Evolutionary conservation across 2,888 invertebrate species (phyloP).

Genomic region (Fragum sueziense): DNA sequence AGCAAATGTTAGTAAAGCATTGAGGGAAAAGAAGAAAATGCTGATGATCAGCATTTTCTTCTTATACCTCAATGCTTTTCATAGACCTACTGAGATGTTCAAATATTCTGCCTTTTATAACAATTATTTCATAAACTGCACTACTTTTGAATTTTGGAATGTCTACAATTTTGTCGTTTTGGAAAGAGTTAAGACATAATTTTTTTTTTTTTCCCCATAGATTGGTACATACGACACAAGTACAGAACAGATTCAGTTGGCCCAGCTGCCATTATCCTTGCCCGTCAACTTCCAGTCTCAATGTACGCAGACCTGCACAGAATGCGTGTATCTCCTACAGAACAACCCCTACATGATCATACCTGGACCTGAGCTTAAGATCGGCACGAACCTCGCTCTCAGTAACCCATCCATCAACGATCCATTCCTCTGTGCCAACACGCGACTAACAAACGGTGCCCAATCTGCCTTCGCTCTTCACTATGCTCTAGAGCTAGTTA

Average conservation of each 20-base stretch:
- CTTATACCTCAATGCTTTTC: no score
- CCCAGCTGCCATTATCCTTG: conserved; percentile 24
- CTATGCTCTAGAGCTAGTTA: conserved; percentile 71
- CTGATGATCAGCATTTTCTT: no score
- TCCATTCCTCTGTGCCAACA: conserved; percentile 68
- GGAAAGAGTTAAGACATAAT: neutral
- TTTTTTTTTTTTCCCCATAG: conserved; percentile 52
- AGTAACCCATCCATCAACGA: conserved; percentile 58
- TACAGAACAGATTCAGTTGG: conserved; percentile 44
- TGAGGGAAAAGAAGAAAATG: no score
- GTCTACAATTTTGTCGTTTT: neutral
- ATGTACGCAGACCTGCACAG: conserved; percentile 66
- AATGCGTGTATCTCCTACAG: conserved; percentile 72
- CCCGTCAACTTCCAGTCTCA: conserved; percentile 43
- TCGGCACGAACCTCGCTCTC: conserved; percentile 73
- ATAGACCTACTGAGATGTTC: no score
- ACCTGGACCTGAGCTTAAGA: conserved; percentile 66
- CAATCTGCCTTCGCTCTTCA: conserved; percentile 71
- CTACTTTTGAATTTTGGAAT: neutral
- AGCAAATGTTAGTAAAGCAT: no score
- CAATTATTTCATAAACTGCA: no score
- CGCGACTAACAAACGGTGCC: conserved; percentile 66
- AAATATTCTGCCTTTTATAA: no score
- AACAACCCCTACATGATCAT: conserved; percentile 58
- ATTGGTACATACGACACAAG: conserved; percentile 63